Percentiles rank a stretch among this genome's conserved stretches.
phyloP scores from a whole-genome alignment of 53 echinoderm and acorn worm genomes.

The Apostichopus leukothele region DNA sequence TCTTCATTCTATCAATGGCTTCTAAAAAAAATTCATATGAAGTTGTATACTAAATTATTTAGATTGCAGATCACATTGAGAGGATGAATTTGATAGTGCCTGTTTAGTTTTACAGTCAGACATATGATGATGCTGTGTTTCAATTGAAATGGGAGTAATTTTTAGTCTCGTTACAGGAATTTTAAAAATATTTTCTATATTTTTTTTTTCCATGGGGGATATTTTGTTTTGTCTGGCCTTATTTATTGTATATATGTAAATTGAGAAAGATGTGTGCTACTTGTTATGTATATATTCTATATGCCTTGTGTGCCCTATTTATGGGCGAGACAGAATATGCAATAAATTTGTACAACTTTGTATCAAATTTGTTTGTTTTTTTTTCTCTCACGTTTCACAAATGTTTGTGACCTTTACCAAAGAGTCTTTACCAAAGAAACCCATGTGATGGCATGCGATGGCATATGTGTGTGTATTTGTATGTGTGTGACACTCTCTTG shows the following conservation, averaged over 20 bases:
- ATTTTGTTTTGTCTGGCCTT: neutral
- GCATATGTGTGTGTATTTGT: no score
- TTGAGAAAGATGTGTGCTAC: constrained; percentile 15
- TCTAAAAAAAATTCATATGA: neutral
- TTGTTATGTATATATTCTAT: constrained; percentile 32
- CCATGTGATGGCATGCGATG: no score
- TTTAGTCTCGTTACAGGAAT: neutral
- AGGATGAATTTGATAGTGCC: neutral
- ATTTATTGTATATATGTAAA: constrained; percentile 40
- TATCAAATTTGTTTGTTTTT: neutral
- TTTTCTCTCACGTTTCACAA: no score
- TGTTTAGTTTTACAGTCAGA: neutral
- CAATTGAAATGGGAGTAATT: neutral
- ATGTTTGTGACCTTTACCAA: no score
- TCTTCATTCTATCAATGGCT: neutral
- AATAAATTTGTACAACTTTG: constrained; percentile 48
- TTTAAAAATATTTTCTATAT: neutral
- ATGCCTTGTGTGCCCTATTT: constrained; percentile 24
- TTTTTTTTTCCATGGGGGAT: neutral
- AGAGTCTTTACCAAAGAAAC: no score
- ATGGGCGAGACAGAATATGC: constrained; percentile 20
- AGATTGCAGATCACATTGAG: no score
- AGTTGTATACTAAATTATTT: neutral
- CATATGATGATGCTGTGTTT: neutral
- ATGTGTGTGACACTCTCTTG: no score